Evolutionary conservation across 1,140 invertebrate species (phyloP), one percentile per base, ranked within the genome.

Genomic region (Macrotrachela quadricornifera): DNA sequence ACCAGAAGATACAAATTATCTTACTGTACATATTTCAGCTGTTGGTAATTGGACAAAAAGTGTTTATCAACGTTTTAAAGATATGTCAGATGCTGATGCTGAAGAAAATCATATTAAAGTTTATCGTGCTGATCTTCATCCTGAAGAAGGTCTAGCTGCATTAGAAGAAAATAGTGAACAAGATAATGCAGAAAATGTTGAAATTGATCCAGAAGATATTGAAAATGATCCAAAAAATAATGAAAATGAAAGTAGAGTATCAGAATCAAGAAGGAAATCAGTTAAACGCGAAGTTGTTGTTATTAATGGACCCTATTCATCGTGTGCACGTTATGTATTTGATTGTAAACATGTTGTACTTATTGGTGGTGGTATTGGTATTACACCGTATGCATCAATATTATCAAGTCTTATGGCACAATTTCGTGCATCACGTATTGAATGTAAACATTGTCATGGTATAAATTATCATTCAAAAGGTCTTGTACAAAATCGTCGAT

Each of bases 341-440:
- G 76, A 81, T 50, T 84, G 86, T 0, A 81, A 91, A 63, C 88
- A 94, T 66, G 88, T 87, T 0, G 83, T 91, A 37, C 74, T 96
- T 17, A 84, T 96, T 55, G 87, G 80, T 0, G 88, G 88, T 0
- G 91, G 53, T 10, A 95, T 95, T 45, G 91, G 91, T 6, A 87
- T 96, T 0, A 96, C 91, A 0, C 91, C 90, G 16, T 95, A 94
- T 72, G 88, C 90, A 1, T 90, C 86, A 16, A 87, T 95, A 57
- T 71, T 95, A 79, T 52, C 85, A 88, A 56, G 92, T 88, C 84
- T 83, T 81, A 71, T 78, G 85, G 49, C 90, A 90, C 67, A 83
- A 81, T 76, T 80, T 82, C 63, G 79, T 77, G 0, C 71, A 81
- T 15, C 80, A 81, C 58, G 46, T 9, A 53, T 46, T 16, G 75